phyloP scores from a whole-genome alignment of 1,140 invertebrate genomes.

The Neodiprion lecontei region DNA sequence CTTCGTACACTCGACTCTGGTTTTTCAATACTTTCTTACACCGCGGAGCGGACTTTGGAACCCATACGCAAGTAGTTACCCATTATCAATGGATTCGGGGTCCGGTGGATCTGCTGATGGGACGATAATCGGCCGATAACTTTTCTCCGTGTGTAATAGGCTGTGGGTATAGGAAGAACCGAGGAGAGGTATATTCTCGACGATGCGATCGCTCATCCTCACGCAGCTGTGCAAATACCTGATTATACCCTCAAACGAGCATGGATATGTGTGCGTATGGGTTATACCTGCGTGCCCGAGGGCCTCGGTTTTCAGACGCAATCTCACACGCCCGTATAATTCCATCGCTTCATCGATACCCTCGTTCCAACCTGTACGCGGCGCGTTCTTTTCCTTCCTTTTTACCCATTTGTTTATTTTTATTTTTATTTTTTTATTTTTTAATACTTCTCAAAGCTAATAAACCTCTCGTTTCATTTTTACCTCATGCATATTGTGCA shows the following conservation, averaged over 20 bases:
- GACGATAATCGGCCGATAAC: slow-evolving; percentile 36
- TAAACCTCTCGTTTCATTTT: background rate
- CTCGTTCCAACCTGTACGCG: background rate
- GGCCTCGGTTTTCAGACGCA: background rate
- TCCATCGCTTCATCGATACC: background rate
- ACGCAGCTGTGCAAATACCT: slow-evolving; percentile 31
- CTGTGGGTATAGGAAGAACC: slow-evolving; percentile 18
- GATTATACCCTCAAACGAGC: slow-evolving; percentile 28
- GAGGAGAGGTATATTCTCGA: slow-evolving; percentile 18
- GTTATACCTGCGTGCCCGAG: background rate
- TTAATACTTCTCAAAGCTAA: background rate
- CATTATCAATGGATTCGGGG: slow-evolving; percentile 40
- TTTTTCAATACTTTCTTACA: background rate
- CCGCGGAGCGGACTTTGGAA: background rate
- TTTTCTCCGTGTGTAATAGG: slow-evolving; percentile 27
- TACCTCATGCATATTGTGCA: background rate
- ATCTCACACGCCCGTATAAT: background rate
- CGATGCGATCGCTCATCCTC: slow-evolving; percentile 24
- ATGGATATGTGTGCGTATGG: background rate
- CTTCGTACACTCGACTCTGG: background rate
- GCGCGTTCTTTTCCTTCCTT: background rate
- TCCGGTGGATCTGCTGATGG: slow-evolving; percentile 20
- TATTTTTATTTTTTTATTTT: background rate
- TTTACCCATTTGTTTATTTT: background rate
- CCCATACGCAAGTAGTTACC: slow-evolving; percentile 22